Conservation (phyloP, 2,113 vertebrate species). For the Microtus richardsoni region DNA sequence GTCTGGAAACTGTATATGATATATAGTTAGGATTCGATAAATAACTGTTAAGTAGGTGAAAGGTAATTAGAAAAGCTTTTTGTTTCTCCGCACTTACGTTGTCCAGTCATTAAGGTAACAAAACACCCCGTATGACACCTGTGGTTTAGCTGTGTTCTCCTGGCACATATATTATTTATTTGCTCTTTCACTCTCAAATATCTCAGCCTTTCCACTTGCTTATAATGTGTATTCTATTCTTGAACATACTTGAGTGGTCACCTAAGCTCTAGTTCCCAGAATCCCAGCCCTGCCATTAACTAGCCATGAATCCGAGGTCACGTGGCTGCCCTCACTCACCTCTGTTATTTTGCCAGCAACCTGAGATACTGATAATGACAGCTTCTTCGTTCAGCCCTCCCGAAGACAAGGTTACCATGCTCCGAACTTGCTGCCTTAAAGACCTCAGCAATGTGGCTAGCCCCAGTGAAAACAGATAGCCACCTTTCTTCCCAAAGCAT, state of each 20-base stretch:
- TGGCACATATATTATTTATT: not conserved
- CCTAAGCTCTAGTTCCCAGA: not conserved
- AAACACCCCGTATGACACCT: not conserved
- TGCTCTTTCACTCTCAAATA: not conserved
- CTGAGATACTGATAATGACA: not conserved
- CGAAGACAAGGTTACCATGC: not conserved
- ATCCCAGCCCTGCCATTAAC: not conserved
- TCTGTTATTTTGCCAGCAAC: conserved; percentile 3
- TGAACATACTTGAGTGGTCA: not conserved
- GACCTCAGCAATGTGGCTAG: not conserved
- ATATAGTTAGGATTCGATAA: not conserved
- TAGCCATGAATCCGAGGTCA: not conserved
- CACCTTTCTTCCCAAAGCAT: not conserved
- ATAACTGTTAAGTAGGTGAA: not conserved
- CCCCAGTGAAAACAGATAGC: not conserved
- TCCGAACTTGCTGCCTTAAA: not conserved
- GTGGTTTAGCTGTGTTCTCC: not conserved
- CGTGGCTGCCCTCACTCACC: not conserved
- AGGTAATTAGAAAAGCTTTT: not conserved
- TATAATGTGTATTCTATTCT: not conserved
- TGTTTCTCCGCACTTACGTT: not conserved
- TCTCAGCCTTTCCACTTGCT: not conserved
- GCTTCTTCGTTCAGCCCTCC: not conserved
- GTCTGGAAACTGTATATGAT: not conserved
- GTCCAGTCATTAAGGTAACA: not conserved